Evolutionary conservation across 2,888 invertebrate genomes (phyloP).

Genomic region (Sesamia inferens): DNA sequence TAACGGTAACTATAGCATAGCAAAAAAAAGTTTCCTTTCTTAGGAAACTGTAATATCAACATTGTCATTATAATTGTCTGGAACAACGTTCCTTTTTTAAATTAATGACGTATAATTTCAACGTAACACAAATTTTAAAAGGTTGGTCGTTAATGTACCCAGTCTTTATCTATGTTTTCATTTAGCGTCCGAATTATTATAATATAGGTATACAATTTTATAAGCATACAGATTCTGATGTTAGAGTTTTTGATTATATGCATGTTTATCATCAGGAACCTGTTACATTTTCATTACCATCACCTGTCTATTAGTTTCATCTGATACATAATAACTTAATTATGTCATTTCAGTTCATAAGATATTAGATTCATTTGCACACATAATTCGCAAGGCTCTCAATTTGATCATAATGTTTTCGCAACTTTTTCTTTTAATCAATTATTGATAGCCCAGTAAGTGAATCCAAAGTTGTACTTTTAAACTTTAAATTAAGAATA

Average conservation of each 20-base stretch:
- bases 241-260: not conserved
- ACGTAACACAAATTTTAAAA: too few species aligned
- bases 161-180: not conserved
- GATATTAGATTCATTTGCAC: not conserved
- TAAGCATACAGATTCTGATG: not conserved
- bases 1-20: too few species aligned
- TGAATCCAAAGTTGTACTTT: not conserved
- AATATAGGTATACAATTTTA: not conserved
- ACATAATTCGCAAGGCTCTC: not conserved
- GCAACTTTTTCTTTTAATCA: not conserved
- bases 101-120: too few species aligned
- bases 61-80: too few species aligned
- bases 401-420: not conserved
- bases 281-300: not conserved
- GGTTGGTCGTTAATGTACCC: too few species aligned
- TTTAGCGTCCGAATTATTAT: not conserved
- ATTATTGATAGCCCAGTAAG: too few species aligned
- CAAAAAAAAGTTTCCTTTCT: too few species aligned
- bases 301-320: not conserved
- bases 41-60: too few species aligned
- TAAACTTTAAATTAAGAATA: slow-evolving; percentile 25
- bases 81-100: too few species aligned
- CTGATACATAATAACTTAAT: not conserved
- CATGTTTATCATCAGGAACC: not conserved
- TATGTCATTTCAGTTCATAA: not conserved